phyloP scores from a whole-genome alignment of 2,888 invertebrate genomes.

The Drosophila yooni region DNA sequence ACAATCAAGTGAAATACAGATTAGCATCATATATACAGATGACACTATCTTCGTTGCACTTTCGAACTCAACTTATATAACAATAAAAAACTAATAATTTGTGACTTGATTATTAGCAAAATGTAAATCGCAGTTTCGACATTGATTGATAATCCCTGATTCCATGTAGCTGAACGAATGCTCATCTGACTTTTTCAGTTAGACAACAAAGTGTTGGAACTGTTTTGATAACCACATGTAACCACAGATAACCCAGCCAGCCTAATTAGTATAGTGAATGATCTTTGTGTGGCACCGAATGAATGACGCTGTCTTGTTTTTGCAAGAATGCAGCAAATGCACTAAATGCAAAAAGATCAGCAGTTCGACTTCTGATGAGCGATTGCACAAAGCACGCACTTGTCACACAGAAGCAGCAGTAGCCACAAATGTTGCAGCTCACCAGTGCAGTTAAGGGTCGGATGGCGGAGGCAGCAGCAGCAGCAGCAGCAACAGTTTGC shows the following conservation, averaged over 20 bases:
- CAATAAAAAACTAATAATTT: background rate
- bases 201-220: conserved; percentile 6
- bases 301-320: conserved; percentile 34
- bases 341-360: conserved; percentile 23
- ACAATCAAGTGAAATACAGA: background rate
- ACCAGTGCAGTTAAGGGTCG: conserved; percentile 8
- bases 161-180: background rate
- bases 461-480: background rate
- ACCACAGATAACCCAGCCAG: conserved; percentile 5
- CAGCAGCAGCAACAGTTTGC: conserved; percentile 2
- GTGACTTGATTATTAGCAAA: background rate
- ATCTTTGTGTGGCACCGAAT: conserved; percentile 16
- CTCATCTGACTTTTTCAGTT: background rate
- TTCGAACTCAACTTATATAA: background rate
- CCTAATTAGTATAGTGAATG: conserved; percentile 32
- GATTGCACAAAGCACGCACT: conserved; percentile 45
- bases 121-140: background rate
- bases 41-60: background rate
- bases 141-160: conserved; percentile 4
- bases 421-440: conserved; percentile 1
- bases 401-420: conserved; percentile 14
- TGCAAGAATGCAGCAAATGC: background rate
- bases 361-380: conserved; percentile 17
- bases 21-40: background rate
- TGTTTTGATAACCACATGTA: conserved; percentile 7